Conservation (phyloP, 2,888 invertebrate species). For the Rhimphoctona megacephalus region DNA sequence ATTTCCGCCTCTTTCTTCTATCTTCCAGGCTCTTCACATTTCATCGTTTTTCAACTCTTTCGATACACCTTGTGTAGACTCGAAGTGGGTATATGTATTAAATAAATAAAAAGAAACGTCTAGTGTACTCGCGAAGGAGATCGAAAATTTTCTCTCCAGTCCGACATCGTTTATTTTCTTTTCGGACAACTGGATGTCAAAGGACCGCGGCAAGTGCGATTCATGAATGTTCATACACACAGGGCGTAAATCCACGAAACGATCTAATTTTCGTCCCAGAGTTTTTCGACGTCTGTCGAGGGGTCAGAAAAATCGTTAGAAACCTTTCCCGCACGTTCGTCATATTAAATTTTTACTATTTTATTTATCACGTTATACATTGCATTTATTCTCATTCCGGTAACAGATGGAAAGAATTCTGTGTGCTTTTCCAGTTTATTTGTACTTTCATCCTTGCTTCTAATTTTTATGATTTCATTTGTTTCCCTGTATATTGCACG, state of each 20-base stretch:
- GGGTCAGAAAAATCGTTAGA: not conserved
- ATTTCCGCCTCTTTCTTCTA: conserved; percentile 36
- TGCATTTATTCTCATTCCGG: not conserved
- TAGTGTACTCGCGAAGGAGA: not conserved
- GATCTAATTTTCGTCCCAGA: not conserved
- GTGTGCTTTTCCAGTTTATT: not conserved
- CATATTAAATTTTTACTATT: conserved; percentile 4
- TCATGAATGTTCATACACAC: not conserved
- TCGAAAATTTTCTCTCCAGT: not conserved
- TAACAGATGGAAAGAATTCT: not conserved
- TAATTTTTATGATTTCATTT: not conserved
- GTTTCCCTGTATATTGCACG: not conserved
- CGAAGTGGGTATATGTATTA: conserved; percentile 16
- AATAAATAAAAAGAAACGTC: not conserved
- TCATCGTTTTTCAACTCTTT: not conserved
- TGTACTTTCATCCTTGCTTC: not conserved
- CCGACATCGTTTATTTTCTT: not conserved
- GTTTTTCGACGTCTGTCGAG: not conserved
- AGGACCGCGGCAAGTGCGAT: not conserved
- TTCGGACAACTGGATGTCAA: conserved; percentile 7
- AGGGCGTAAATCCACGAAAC: not conserved
- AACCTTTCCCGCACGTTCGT: not conserved
- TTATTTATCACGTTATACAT: not conserved
- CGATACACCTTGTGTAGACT: conserved; percentile 16
- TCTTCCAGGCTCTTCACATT: not conserved